phyloP scores from a whole-genome alignment of 2,797 vertebrate genomes.

The Catharus ustulatus region DNA sequence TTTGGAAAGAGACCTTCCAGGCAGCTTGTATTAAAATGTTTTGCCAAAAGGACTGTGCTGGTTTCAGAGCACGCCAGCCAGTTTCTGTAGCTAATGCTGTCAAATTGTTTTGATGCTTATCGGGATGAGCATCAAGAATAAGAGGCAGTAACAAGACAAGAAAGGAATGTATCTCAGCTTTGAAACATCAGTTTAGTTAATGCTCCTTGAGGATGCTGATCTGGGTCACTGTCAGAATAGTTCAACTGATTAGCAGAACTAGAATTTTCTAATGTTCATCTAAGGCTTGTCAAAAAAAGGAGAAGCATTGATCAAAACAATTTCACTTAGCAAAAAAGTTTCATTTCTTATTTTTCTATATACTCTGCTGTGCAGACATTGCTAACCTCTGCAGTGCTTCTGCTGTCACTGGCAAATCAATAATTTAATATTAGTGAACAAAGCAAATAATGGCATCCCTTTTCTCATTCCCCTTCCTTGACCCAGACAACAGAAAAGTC shows the following conservation, averaged over 20 bases:
- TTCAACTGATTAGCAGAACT: constrained; percentile 10
- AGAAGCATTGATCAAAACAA: not conserved
- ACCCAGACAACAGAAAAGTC: constrained; percentile 5
- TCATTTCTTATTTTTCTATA: constrained; percentile 2
- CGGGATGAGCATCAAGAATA: not conserved
- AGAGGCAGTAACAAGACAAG: not conserved
- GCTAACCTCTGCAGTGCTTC: not conserved
- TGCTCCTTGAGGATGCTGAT: not conserved
- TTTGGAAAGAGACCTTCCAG: constrained; percentile 5
- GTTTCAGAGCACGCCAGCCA: constrained; percentile 9
- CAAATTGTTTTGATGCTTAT: constrained; percentile 39
- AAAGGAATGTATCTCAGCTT: not conserved
- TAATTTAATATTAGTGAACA: constrained; percentile 41
- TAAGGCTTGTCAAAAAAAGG: not conserved
- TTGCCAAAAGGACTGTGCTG: constrained; percentile 23
- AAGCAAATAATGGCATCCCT: constrained; percentile 9
- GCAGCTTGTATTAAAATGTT: constrained; percentile 39
- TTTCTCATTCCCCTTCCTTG: constrained; percentile 15
- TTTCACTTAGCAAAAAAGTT: not conserved
- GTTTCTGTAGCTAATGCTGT: constrained; percentile 6
- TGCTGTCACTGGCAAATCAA: constrained; percentile 12
- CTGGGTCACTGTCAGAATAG: not conserved
- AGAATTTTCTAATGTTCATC: constrained; percentile 25
- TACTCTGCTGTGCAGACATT: not conserved
- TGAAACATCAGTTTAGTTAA: not conserved